These are phyloP conservation scores for Epinephelus lanceolatus DNA, from an alignment of 2,113 vertebrate genomes.

Conservation along the genomic window DNA sequence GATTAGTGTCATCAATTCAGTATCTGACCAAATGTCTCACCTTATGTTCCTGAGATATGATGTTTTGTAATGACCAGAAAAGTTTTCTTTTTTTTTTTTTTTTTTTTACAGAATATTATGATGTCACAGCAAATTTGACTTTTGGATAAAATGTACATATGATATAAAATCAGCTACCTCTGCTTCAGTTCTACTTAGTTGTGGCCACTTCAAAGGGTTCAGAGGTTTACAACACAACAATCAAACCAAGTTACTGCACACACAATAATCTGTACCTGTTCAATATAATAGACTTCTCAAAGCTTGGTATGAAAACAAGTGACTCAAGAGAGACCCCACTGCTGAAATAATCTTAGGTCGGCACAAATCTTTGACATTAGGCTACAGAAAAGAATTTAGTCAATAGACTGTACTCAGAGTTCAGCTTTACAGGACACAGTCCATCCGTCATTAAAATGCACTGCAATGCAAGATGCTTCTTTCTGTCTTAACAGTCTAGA, in stretches of 20 bases:
- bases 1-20: no score
- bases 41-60: no score
- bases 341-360: not conserved
- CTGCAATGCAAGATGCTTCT: not conserved
- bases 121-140: no score
- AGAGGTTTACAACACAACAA: not conserved
- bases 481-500: not conserved
- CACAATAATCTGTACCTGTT: not conserved
- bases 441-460: not conserved
- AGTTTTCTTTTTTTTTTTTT: no score
- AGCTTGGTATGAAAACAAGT: conserved; percentile 1
- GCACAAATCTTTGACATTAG: not conserved
- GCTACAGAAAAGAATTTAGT: not conserved
- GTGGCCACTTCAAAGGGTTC: not conserved
- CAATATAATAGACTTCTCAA: not conserved
- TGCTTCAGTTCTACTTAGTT: not conserved
- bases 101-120: no score
- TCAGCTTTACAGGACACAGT: not conserved
- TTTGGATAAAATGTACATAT: no score
- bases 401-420: not conserved
- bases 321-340: not conserved
- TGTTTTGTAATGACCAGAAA: no score
- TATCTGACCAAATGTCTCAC: no score
- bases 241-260: not conserved
- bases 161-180: no score